Base-by-base conservation (phyloP, 2,113 vertebrate genomes). In the Colinus virginianus region DNA sequence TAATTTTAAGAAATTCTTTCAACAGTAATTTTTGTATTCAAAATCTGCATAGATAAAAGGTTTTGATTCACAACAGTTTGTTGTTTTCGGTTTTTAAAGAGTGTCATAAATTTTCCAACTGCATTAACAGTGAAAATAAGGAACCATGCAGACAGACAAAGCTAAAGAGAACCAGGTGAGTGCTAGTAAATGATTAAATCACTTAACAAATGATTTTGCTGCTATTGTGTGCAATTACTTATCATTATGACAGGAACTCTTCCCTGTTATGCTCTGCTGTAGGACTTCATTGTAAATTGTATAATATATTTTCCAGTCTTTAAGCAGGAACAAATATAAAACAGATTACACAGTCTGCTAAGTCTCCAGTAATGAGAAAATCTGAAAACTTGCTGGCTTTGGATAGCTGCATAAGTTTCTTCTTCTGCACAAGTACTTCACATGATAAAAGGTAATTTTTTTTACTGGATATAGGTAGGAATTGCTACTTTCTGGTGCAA, bases 161-260 rank as follows among this genome's bases (percentile, higher is more conserved):
- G 18, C 8, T 71, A 72, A 75, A 78, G 22, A 46, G 59, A 34
- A 3, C 9, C 0, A 43, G 21, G 21, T 89, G 7, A 0, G 0
- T 67, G 72, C 75, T 78, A 70, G 75, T 90, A 94, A 96, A 92
- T 81, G 38, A 88, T 94, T 90, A 78, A 56, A 28, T 53, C 26
- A 28, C 8, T 53, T 28, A 53, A 53, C 49, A 53, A 28, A 28
- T 53, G 51, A 53, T 28, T 53, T 53, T 16, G 51, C 16, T 87
- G 72, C 67, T 91, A 46, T 34, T 42, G 11, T 22, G 4, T 70
- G 19, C 17, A 71, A 70, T 36, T 87, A 76, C 53, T 77, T 71
- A 90, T 49, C 23, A 75, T 62, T 72, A 80, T 20, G 17, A 38
- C 53, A 69, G 70, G 26, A 95, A 87, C 4, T 63, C 46, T 76